Percentiles rank a stretch among this genome's conserved stretches.
Conservation (phyloP, 2,797 vertebrate genomes). For the Micromesistius poutassou region DNA sequence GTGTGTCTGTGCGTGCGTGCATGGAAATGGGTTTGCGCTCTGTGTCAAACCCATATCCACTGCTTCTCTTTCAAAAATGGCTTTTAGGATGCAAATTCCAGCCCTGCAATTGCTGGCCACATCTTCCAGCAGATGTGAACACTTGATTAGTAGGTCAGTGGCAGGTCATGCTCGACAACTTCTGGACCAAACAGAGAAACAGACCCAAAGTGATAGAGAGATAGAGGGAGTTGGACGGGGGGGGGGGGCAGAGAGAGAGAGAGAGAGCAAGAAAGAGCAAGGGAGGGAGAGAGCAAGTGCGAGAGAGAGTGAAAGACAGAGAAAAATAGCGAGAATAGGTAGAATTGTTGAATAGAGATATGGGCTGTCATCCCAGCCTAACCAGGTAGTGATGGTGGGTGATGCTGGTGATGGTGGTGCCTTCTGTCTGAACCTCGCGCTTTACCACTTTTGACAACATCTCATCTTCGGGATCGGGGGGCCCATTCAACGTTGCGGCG, state of each 20-base stretch:
- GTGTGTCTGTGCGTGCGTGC: too few relatives aligned
- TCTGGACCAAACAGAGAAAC: not conserved
- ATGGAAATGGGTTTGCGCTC: too few relatives aligned
- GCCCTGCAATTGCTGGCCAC: slow-evolving; percentile 45
- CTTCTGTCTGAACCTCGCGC: too few relatives aligned
- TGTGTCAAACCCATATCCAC: too few relatives aligned
- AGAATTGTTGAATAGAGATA: not conserved
- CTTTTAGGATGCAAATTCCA: slow-evolving; percentile 68
- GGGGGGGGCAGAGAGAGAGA: not conserved
- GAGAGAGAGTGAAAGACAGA: not conserved
- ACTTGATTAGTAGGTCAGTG: slow-evolving; percentile 65
- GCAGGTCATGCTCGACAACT: not conserved
- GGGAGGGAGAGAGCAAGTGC: not conserved
- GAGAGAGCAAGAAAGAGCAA: not conserved
- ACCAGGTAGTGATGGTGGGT: too few relatives aligned
- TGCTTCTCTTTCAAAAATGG: slow-evolving; percentile 44
- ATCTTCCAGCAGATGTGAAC: slow-evolving; percentile 64
- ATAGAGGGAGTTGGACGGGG: not conserved
- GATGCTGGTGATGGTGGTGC: too few relatives aligned
- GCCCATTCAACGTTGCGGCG: too few relatives aligned
- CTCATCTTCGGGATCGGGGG: too few relatives aligned
- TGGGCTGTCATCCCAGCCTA: too few relatives aligned
- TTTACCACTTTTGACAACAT: too few relatives aligned
- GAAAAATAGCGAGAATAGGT: not conserved
- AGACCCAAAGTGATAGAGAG: slow-evolving; percentile 7